Conservation (phyloP, 2,888 invertebrate species). For the Acronicta psi region DNA sequence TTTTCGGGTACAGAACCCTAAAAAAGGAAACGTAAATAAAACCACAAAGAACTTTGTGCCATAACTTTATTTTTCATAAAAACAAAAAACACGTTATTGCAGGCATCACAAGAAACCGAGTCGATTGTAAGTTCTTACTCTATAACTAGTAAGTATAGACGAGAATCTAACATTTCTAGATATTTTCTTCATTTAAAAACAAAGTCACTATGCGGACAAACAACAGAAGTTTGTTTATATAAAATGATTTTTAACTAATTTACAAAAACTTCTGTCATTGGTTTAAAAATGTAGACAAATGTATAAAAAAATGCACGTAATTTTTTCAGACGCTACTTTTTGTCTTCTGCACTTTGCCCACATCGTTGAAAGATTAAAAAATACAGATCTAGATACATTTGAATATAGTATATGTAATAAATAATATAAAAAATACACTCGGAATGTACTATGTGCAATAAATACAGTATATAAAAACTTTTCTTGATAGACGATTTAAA, state of each 20-base stretch:
- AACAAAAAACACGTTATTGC: constrained; percentile 80
- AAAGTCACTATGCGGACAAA: constrained; percentile 19
- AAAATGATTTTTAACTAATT: background rate
- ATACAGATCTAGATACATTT: constrained; percentile 66
- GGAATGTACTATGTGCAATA: constrained; percentile 71
- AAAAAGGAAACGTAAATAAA: constrained; percentile 34
- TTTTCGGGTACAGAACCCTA: too few species aligned
- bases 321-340: background rate
- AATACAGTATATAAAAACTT: constrained; percentile 56
- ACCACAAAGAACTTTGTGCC: constrained; percentile 71
- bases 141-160: constrained; percentile 51
- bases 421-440: constrained; percentile 69
- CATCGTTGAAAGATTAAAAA: constrained; percentile 61
- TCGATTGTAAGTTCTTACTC: constrained; percentile 41
- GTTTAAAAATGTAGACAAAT: background rate
- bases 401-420: constrained; percentile 54
- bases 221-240: constrained; percentile 20
- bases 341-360: constrained; percentile 18
- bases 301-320: background rate
- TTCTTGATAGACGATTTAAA: constrained; percentile 54
- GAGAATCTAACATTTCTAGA: constrained; percentile 39
- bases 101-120: constrained; percentile 68
- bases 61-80: constrained; percentile 79
- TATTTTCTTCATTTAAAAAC: constrained; percentile 34
- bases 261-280: background rate